These are phyloP conservation scores for Malurus cyaneus DNA, from an alignment of 2,113 vertebrate genomes.

Conservation along the genomic window DNA sequence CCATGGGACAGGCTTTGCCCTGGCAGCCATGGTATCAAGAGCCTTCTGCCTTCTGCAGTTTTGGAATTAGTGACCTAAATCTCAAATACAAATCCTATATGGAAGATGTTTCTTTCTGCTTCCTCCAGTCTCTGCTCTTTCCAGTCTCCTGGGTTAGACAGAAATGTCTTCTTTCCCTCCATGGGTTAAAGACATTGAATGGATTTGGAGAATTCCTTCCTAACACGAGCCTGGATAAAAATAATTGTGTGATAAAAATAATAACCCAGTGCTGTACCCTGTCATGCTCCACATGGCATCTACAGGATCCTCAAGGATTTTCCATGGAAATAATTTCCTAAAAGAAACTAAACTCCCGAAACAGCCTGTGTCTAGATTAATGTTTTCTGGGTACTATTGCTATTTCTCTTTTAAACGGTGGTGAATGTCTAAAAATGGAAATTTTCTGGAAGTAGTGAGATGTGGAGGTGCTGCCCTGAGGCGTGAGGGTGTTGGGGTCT, in stretches of 20 bases:
- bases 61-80: background rate
- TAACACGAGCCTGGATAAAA: conserved; percentile 10
- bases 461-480: rapidly evolving
- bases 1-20: background rate
- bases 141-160: background rate
- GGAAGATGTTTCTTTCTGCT: background rate
- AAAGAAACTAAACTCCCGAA: background rate
- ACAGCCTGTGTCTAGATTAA: background rate
- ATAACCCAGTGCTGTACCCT: background rate
- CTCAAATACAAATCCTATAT: background rate
- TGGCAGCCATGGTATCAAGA: background rate
- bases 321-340: background rate
- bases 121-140: background rate
- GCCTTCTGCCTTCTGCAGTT: background rate
- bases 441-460: background rate
- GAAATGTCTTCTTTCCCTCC: background rate
- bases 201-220: conserved; percentile 40
- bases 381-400: background rate
- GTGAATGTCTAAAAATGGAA: background rate
- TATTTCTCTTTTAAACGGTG: background rate
- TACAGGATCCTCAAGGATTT: background rate
- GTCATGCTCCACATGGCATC: background rate
- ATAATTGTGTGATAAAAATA: conserved; percentile 39
- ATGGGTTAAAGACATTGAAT: background rate
- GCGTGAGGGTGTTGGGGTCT: rapidly evolving